A percentile compares a stretch with the other conserved stretches of the same genome.
Evolutionary conservation across 2,888 invertebrate species (phyloP).

Genomic region (Leistus spinibarbis): DNA sequence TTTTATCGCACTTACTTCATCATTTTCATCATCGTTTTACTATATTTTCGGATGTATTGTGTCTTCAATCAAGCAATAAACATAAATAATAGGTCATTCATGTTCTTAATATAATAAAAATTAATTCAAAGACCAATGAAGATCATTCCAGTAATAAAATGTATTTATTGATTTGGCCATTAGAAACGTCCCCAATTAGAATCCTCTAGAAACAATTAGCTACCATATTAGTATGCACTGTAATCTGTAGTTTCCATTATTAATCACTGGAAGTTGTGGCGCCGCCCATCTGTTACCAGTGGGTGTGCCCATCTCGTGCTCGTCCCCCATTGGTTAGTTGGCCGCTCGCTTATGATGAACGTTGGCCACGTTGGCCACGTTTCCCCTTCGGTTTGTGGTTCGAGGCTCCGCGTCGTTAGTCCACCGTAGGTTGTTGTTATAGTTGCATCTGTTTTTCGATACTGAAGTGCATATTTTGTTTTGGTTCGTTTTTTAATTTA

Average conservation of each 20-base stretch:
- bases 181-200: constrained; percentile 47
- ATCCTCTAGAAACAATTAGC: constrained; percentile 55
- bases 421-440: constrained; percentile 15
- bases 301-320: constrained; percentile 44
- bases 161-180: neutral
- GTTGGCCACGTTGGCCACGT: constrained; percentile 45
- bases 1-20: too few species aligned
- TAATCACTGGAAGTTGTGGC: constrained; percentile 47
- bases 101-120: too few species aligned
- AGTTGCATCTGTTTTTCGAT: neutral
- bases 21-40: too few species aligned
- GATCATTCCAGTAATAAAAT: too few species aligned
- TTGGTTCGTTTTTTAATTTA: constrained; percentile 46
- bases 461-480: constrained; percentile 29
- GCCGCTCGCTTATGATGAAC: constrained; percentile 44
- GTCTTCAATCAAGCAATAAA: too few species aligned
- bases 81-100: too few species aligned
- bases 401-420: constrained; percentile 12
- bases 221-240: constrained; percentile 56
- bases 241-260: constrained; percentile 57
- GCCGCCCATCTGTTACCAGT: constrained; percentile 49
- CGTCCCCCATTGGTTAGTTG: constrained; percentile 48
- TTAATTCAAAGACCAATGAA: too few species aligned
- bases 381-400: neutral
- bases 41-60: too few species aligned